Evolutionary conservation across 2,113 vertebrate species (phyloP), one percentile per base, ranked within the genome.

Genomic region (Danionella cerebrum): DNA sequence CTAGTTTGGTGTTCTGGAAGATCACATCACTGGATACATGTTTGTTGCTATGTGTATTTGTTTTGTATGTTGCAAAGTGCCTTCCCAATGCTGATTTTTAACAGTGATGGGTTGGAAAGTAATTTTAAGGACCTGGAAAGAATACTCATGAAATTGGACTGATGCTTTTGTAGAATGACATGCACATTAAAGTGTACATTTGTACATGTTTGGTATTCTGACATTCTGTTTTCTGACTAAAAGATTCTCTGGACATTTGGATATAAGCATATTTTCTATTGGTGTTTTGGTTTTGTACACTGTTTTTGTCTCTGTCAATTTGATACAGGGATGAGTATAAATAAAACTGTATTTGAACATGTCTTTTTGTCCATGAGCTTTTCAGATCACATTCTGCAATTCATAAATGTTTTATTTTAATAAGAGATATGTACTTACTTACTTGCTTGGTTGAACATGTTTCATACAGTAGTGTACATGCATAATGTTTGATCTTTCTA

Each of bases 201-300:
- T 76, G 72, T 76, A 76, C 71, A 85, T 83, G 80, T 85, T 84
- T 86, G 82, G 82, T 85, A 83, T 87, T 85, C 84, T 86, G 79
- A 83, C 81, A 79, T 85, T 79, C 82, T 73, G 62, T 82, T 82
- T 64, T 83, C 70, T 67, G 65, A 77, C 75, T 75, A 47, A 65
- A 82, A 62, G 78, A 78, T 67, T 87, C 84, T 89, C 86, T 81
- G 80, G 82, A 85, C 81, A 80, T 86, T 89, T 87, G 80, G 84
- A 82, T 88, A 86, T 86, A 87, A 83, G 78, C 87, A 86, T 87
- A 90, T 89, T 90, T 90, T 90, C 84, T 90, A 89, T 89, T 83
- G 77, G 86, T 88, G 86, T 87, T 85, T n/a, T 69, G 84, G 86
- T 90, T 90, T 90, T 87, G 86, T 89, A 89, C 83, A 82, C 84